Conservation (phyloP, 1,140 invertebrate genomes). For the Drosophila varians region DNA sequence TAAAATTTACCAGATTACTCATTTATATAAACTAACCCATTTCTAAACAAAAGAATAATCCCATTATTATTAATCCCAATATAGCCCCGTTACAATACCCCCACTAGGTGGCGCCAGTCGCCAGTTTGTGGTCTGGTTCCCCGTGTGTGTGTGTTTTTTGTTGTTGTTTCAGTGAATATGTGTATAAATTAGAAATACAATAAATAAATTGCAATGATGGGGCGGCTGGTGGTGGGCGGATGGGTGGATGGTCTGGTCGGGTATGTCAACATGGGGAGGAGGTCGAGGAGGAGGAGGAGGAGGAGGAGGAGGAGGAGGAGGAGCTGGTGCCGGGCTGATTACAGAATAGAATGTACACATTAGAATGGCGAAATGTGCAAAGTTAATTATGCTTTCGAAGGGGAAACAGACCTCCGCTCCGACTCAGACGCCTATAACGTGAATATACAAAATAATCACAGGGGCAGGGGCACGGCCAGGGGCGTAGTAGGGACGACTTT, state of each 20-base stretch:
- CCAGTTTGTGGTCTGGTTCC: not conserved
- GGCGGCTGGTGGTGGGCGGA: too few species aligned
- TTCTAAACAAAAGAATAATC: not conserved
- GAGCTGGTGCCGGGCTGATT: constrained; percentile 22
- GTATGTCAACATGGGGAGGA: constrained; percentile 15
- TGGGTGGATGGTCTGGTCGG: not conserved
- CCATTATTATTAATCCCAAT: too few species aligned
- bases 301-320: too few species aligned
- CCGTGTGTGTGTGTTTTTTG: not conserved
- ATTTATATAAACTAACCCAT: not conserved
- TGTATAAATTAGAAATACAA: constrained; percentile 17
- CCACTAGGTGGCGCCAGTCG: constrained; percentile 15
- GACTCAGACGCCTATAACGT: not conserved
- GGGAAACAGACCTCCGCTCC: constrained; percentile 33
- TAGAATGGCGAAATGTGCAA: constrained; percentile 38
- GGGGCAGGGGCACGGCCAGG: not conserved
- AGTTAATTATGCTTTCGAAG: constrained; percentile 63
- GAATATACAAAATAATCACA: too few species aligned
- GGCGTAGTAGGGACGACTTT: not conserved
- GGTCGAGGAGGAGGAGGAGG: too few species aligned
- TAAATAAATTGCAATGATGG: constrained; percentile 29
- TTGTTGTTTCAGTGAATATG: not conserved
- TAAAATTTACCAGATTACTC: not conserved
- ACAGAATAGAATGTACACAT: constrained; percentile 45
- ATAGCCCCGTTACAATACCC: not conserved